Evolutionary conservation across 2,888 invertebrate genomes (phyloP), one percentile per base, ranked within the genome.

Genomic region (Ophion obscuratus): DNA sequence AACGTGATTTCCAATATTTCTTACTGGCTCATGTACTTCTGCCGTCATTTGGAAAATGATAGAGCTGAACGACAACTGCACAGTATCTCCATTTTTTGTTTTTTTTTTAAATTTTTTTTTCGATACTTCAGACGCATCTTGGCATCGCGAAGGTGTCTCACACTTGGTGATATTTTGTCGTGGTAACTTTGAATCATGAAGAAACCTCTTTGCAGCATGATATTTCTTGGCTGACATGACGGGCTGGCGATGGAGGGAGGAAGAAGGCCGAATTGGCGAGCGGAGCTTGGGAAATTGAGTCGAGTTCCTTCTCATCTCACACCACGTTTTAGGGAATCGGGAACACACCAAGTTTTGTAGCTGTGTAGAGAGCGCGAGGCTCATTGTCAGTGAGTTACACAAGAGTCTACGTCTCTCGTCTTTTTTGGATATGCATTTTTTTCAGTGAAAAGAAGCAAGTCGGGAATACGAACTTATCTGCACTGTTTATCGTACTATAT

Each of bases 321-420:
- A 68, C 47, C 47, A 36, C 31, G 6, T 66, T 67, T 44, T 24
- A 27, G 20, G 40, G 10, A 67, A 66, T 66, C 76, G 64, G 47
- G 77, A 67, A 17, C 9, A 24, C 20, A 36, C 20, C 11, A 40
- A 67, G 20, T 57, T 36, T 66, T 14, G 76, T 31, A 66, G 14
- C 14, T 31, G 17, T 66, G 20, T 40, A 10, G 61, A 17, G 27
- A 47, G 24, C 20, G 3, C 24, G 31, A 20, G 76, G 14, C 66
- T 66, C 44, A 71, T 20, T 44, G 24, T 20, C 17, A 76, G 75
- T 68, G 67, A 81, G 70, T 73, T 78, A 85, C 62, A 67, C 62
- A 64, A 31, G 71, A 81, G 67, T 64, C 64, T 77, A 77, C 74
- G 77, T 78, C 73, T 81, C 71, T 4, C 53, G 53, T 53, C 11